These are phyloP conservation scores for Channa maculata DNA, from an alignment of 2,113 vertebrate species.

Conservation along the genomic window DNA sequence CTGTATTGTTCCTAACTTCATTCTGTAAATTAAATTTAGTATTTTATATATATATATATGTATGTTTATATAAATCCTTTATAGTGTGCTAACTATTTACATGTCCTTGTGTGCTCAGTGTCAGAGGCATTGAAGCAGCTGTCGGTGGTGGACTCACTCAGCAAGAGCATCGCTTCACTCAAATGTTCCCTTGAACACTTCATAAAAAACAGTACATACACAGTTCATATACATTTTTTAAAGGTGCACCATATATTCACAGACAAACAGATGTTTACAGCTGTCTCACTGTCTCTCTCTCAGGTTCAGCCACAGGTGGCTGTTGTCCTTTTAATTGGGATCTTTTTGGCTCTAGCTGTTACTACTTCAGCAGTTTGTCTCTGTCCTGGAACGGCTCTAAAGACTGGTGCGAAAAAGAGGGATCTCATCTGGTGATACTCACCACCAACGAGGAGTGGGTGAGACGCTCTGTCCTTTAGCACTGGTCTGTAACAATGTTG, in stretches of 20 bases:
- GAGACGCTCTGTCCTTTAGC: not conserved
- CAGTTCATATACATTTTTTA: not conserved
- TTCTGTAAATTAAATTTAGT: too few relatives aligned
- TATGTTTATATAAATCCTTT: too few relatives aligned
- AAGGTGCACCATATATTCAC: too few relatives aligned
- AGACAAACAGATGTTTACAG: not conserved
- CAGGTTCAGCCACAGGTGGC: not conserved
- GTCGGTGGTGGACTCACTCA: slow-evolving; percentile 1
- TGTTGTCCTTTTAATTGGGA: slow-evolving; percentile 22
- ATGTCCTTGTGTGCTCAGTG: not conserved
- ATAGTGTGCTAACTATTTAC: too few relatives aligned
- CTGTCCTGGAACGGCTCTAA: slow-evolving; percentile 9
- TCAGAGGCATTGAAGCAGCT: slow-evolving; percentile 7
- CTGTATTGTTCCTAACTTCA: too few relatives aligned
- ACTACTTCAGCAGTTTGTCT: not conserved
- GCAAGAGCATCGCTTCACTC: not conserved
- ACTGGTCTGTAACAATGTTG: too few relatives aligned
- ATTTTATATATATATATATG: too few relatives aligned
- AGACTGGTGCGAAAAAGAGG: not conserved
- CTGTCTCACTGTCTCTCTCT: not conserved
- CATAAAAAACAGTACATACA: slow-evolving; percentile 28
- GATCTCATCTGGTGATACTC: not conserved
- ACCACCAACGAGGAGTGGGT: not conserved
- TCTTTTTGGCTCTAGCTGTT: not conserved
- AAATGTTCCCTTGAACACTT: slow-evolving; percentile 6